Evolutionary conservation across 2,797 vertebrate species (phyloP).

Genomic region (Coreius guichenoti): DNA sequence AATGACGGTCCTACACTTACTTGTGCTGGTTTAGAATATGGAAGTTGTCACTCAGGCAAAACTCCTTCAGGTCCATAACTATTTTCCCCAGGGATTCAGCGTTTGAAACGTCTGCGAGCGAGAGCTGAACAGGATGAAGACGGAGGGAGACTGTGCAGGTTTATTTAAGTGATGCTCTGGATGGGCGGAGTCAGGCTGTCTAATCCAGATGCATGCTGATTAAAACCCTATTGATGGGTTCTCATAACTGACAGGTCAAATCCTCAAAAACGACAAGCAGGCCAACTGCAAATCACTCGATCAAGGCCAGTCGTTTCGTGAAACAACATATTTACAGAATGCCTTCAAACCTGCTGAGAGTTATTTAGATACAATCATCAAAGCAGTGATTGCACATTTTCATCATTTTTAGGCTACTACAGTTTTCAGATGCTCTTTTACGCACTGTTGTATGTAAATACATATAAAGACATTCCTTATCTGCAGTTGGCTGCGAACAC

Average conservation of each 20-base stretch:
- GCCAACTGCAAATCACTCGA: background rate
- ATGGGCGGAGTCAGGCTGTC: constrained; percentile 58
- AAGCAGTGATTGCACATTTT: background rate
- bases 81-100: constrained; percentile 7
- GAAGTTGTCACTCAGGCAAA: constrained; percentile 62
- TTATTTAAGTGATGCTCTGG: constrained; percentile 70
- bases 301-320: background rate
- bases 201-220: constrained; percentile 65
- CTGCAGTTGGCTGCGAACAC: constrained; percentile 47
- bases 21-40: constrained; percentile 61
- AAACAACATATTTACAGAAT: background rate
- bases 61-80: constrained; percentile 63
- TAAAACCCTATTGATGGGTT: constrained; percentile 48
- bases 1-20: constrained; percentile 39
- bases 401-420: background rate
- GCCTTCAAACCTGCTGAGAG: background rate
- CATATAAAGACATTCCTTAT: constrained; percentile 48
- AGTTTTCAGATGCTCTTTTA: constrained; percentile 3
- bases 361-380: background rate
- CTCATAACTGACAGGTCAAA: constrained; percentile 47
- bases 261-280: constrained; percentile 28
- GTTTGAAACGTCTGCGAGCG: background rate
- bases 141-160: constrained; percentile 31
- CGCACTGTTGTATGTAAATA: constrained; percentile 59
- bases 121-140: background rate